Conservation (phyloP, 2,888 invertebrate genomes). For the Trachelus iudaicus region DNA sequence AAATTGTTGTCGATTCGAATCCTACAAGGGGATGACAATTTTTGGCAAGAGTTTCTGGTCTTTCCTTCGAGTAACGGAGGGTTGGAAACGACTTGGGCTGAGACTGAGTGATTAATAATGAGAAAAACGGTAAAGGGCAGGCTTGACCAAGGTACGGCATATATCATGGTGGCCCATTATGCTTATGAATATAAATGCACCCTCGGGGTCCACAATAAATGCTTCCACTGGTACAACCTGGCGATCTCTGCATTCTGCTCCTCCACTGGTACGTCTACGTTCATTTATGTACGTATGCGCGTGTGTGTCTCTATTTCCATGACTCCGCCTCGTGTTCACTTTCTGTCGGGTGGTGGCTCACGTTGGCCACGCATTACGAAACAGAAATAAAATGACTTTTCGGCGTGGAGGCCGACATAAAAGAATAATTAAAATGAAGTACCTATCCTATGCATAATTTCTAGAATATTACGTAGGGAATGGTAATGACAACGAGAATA, state of each 20-base stretch:
- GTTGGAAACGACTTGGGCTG: background rate
- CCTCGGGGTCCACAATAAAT: conserved; percentile 54
- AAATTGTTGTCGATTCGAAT: background rate
- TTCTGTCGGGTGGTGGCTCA: background rate
- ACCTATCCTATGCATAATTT: conserved; percentile 37
- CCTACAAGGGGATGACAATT: background rate
- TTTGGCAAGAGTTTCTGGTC: background rate
- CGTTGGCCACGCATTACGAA: background rate
- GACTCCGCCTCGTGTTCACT: background rate
- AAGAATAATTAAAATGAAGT: conserved; percentile 47
- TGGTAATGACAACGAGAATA: conserved; percentile 35
- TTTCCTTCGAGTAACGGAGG: background rate
- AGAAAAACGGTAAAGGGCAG: conserved; percentile 46
- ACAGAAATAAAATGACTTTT: background rate
- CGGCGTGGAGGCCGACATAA: conserved; percentile 28
- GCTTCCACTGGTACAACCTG: conserved; percentile 19
- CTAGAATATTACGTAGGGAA: conserved; percentile 35
- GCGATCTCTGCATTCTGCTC: background rate
- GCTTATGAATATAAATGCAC: conserved; percentile 63
- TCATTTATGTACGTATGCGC: background rate
- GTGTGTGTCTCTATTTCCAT: background rate
- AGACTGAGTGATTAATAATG: conserved; percentile 49
- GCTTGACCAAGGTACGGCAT: conserved; percentile 30
- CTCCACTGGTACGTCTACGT: background rate
- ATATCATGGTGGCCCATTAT: conserved; percentile 42